Evolutionary conservation across 2,888 invertebrate genomes (phyloP).

Genomic region (Hybos culiciformis): DNA sequence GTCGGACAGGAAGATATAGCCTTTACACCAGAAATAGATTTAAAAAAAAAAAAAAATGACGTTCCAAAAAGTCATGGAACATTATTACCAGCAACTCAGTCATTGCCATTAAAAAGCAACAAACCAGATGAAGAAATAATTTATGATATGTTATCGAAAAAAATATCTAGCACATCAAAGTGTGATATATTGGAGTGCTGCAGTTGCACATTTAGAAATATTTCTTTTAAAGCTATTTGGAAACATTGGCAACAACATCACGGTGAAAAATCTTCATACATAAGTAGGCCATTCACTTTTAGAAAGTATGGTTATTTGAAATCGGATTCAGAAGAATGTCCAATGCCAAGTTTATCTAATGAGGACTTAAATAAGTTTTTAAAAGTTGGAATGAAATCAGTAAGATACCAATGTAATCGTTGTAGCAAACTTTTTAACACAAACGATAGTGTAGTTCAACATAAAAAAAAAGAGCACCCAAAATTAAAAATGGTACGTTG

Average conservation of each 20-base stretch:
- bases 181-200: background rate
- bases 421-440: background rate
- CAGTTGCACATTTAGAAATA: background rate
- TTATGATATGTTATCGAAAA: background rate
- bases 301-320: background rate
- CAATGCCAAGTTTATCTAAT: no score
- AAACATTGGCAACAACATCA: background rate
- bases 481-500: background rate
- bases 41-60: background rate
- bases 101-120: no score
- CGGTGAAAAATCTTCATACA: background rate
- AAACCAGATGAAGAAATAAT: background rate
- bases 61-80: background rate
- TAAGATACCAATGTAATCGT: conserved; percentile 1
- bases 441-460: background rate
- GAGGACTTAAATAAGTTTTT: background rate
- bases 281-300: background rate
- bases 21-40: background rate
- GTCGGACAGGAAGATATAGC: background rate
- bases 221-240: conserved; percentile 1
- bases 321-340: background rate
- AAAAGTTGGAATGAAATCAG: no score
- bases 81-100: background rate
- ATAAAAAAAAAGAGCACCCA: conserved; percentile 3
- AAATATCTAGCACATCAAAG: background rate